Evolutionary conservation across 2,113 vertebrate species (phyloP).

Genomic region (Girardinichthys multiradiatus): DNA sequence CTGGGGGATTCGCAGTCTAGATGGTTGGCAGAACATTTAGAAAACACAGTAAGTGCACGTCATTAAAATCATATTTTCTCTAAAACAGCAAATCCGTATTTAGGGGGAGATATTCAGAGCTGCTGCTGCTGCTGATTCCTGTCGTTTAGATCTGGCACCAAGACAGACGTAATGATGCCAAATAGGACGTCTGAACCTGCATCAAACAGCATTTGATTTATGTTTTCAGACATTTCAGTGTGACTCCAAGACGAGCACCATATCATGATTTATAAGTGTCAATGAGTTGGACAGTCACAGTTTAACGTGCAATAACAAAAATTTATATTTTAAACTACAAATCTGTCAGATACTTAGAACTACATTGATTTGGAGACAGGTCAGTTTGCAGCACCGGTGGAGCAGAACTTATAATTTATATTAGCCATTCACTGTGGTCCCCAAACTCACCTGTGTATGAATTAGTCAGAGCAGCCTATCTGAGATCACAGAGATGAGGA

Average conservation of each 20-base stretch:
- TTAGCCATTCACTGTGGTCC: constrained; percentile 3
- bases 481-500: constrained; percentile 28
- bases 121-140: constrained; percentile 33
- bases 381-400: constrained; percentile 8
- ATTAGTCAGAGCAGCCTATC: constrained; percentile 21
- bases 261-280: constrained; percentile 11
- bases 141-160: constrained; percentile 45
- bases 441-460: not conserved
- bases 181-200: constrained; percentile 52
- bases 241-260: constrained; percentile 20
- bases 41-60: constrained; percentile 26
- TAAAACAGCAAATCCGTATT: constrained; percentile 44
- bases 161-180: constrained; percentile 44
- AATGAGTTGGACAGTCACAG: constrained; percentile 3
- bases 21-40: constrained; percentile 18
- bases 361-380: constrained; percentile 5
- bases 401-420: constrained; percentile 7
- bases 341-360: not conserved
- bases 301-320: not conserved
- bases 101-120: constrained; percentile 30
- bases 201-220: constrained; percentile 40
- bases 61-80: constrained; percentile 49
- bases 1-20: constrained; percentile 7
- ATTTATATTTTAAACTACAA: not conserved
- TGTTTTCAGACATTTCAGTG: constrained; percentile 32